Evolutionary conservation across 2,113 vertebrate species (phyloP).

Genomic region (Haplochromis vanheusdeni): DNA sequence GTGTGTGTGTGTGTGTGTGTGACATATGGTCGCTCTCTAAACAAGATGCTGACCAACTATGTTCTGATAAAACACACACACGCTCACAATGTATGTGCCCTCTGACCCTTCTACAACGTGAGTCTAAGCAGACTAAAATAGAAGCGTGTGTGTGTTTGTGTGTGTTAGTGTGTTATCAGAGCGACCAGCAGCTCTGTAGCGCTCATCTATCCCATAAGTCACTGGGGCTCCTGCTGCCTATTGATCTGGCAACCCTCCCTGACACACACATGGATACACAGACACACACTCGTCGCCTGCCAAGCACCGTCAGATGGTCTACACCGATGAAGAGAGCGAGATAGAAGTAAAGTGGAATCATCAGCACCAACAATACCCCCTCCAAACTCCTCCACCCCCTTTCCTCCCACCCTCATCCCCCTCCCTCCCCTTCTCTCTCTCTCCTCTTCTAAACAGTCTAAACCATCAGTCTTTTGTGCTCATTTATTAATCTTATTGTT

Average conservation of each 20-base stretch:
- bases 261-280: conserved; percentile 24
- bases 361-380: background rate
- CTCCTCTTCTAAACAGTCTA: background rate
- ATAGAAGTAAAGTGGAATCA: background rate
- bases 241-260: conserved; percentile 37
- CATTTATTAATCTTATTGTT: background rate
- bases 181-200: conserved; percentile 16
- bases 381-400: background rate
- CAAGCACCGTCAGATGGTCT: conserved; percentile 48
- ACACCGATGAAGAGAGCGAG: conserved; percentile 20
- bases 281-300: conserved; percentile 13
- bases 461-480: background rate
- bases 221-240: conserved; percentile 27
- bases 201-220: conserved; percentile 40
- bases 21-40: conserved; percentile 1
- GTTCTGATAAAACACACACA: background rate
- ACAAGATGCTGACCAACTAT: background rate
- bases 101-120: background rate
- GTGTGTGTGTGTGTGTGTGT: background rate
- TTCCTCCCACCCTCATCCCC: background rate
- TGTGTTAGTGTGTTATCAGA: conserved; percentile 19
- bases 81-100: background rate
- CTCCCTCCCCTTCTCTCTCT: background rate
- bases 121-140: conserved; percentile 5
- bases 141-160: background rate